Percentiles rank a stretch among this genome's conserved stretches.
Evolutionary conservation across 2,888 invertebrate genomes (phyloP).

Genomic region (Bhutanitis thaidina): DNA sequence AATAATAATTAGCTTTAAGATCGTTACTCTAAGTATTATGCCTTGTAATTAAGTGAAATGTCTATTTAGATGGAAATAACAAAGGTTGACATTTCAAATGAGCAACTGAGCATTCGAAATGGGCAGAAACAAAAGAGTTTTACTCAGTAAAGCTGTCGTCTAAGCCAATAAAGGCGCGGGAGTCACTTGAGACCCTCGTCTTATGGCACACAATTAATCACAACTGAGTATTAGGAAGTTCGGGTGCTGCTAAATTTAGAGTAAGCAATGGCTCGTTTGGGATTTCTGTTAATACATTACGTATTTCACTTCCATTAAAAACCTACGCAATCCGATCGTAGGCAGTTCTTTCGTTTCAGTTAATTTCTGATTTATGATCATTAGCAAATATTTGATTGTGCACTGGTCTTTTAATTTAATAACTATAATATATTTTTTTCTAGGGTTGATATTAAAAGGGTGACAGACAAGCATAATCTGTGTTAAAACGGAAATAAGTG

Average conservation of each 20-base stretch:
- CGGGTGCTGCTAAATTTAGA: slow-evolving; percentile 12
- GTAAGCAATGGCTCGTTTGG: not conserved
- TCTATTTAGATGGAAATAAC: slow-evolving; percentile 11
- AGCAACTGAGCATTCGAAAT: slow-evolving; percentile 8
- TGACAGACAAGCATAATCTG: no score
- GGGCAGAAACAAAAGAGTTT: slow-evolving; percentile 28
- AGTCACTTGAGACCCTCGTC: slow-evolving; percentile 44
- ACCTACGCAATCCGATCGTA: no score
- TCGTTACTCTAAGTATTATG: not conserved
- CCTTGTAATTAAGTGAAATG: slow-evolving; percentile 12
- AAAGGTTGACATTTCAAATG: slow-evolving; percentile 9
- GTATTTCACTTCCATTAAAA: no score
- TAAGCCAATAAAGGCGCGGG: slow-evolving; percentile 27
- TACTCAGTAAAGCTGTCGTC: slow-evolving; percentile 30
- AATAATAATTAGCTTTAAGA: not conserved
- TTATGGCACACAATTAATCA: slow-evolving; percentile 52
- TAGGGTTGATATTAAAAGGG: no score
- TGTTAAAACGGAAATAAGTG: no score
- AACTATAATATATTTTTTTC: no score
- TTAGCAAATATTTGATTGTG: no score
- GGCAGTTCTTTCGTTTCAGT: no score
- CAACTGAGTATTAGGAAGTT: slow-evolving; percentile 25
- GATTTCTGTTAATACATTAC: not conserved
- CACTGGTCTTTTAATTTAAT: no score
- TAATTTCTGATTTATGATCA: no score